A percentile compares a stretch with the other conserved stretches of the same genome.
These are phyloP conservation scores for Calephelis perditalis DNA, from an alignment of 2,888 invertebrate species.

Conservation along the genomic window DNA sequence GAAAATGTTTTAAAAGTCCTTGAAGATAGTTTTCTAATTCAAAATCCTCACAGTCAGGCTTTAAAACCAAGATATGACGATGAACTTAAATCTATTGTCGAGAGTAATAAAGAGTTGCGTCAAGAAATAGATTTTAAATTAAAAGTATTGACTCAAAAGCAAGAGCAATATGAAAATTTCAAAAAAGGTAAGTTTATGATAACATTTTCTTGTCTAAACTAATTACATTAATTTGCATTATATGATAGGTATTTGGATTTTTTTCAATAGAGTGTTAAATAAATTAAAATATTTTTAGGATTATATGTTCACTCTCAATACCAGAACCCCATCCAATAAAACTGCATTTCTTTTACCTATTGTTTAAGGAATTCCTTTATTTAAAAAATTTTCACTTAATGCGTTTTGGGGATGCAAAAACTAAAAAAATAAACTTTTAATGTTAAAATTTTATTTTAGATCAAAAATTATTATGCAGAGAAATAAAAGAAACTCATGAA, in stretches of 20 bases:
- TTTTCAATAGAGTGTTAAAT: no score
- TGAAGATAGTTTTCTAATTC: conserved; percentile 42
- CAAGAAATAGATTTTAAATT: conserved; percentile 49
- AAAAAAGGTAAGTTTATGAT: conserved; percentile 47
- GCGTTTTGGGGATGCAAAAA: no score
- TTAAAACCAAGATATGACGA: conserved; percentile 43
- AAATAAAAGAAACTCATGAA: conserved; percentile 69
- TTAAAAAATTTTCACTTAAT: no score
- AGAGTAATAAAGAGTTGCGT: conserved; percentile 50
- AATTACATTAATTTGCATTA: no score
- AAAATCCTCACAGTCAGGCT: conserved; percentile 35
- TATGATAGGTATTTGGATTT: no score
- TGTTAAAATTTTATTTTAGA: conserved; percentile 39
- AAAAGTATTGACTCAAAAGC: conserved; percentile 43
- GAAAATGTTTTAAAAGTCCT: conserved; percentile 40
- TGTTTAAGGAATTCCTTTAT: no score
- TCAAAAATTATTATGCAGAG: conserved; percentile 55
- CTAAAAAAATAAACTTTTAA: neutral
- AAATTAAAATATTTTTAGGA: no score
- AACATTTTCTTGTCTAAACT: no score
- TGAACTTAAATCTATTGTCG: conserved; percentile 44
- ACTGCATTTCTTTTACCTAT: no score
- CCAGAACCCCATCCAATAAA: no score
- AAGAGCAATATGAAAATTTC: conserved; percentile 49
- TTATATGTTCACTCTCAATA: no score